A percentile compares a stretch with the other conserved stretches of the same genome.
phyloP scores from a whole-genome alignment of 2,113 vertebrate species.

The Sarotherodon lohbergeri region DNA sequence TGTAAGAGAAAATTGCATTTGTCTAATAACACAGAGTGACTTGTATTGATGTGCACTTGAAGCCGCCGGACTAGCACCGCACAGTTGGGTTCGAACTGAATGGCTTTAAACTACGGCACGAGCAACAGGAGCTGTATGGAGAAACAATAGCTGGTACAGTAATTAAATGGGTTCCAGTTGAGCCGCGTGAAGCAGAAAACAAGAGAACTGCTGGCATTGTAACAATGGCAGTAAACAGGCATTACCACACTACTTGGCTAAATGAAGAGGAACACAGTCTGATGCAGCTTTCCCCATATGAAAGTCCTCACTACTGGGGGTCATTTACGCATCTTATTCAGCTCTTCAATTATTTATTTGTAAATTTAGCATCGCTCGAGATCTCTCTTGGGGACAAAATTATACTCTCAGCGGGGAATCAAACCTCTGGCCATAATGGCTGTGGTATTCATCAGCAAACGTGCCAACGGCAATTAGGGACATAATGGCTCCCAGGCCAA shows the following conservation, averaged over 20 bases:
- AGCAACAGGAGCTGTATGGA: background rate
- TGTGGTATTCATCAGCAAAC: conserved; percentile 55
- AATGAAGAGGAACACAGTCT: conserved; percentile 7
- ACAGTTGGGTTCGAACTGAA: background rate
- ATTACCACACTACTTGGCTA: background rate
- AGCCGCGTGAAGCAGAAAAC: background rate
- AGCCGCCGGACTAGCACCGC: background rate
- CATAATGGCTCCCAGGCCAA: conserved; percentile 45
- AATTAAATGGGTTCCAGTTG: background rate
- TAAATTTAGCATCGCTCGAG: conserved; percentile 52
- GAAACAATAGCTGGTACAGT: background rate
- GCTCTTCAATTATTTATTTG: conserved; percentile 68
- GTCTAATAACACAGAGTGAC: conserved; percentile 36
- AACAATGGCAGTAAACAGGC: conserved; percentile 26
- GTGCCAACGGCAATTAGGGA: conserved; percentile 48
- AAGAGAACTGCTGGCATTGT: conserved; percentile 7
- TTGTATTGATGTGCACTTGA: conserved; percentile 32
- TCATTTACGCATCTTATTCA: conserved; percentile 46
- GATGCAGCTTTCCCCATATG: background rate
- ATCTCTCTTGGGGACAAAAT: conserved; percentile 52
- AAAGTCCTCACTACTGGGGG: conserved; percentile 40
- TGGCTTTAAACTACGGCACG: background rate
- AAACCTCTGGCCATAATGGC: conserved; percentile 45
- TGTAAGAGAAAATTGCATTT: conserved; percentile 40
- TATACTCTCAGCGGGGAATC: conserved; percentile 48